phyloP scores from a whole-genome alignment of 2,888 invertebrate species.

The Ectemnius continuus region DNA sequence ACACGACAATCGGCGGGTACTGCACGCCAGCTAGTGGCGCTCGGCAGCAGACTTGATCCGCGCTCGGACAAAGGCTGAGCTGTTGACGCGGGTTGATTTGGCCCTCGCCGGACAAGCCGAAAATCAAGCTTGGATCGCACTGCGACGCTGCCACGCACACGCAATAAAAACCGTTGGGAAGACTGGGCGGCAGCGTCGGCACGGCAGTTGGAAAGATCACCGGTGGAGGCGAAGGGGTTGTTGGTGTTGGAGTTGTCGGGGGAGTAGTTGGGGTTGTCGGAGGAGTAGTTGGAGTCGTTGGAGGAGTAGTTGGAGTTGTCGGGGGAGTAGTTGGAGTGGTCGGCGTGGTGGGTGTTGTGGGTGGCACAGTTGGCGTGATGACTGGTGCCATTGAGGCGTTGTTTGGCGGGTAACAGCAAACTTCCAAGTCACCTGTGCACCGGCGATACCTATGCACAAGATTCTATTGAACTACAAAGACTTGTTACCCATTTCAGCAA shows the following conservation, averaged over 20 bases:
- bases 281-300: slow-evolving; percentile 27
- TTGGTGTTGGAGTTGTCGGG: slow-evolving; percentile 45
- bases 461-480: too few relatives aligned
- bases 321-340: slow-evolving; percentile 41
- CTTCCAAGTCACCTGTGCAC: slow-evolving; percentile 78
- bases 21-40: slow-evolving; percentile 29
- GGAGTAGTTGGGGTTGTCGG: slow-evolving; percentile 42
- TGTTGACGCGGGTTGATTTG: slow-evolving; percentile 64
- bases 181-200: slow-evolving; percentile 34
- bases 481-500: too few relatives aligned
- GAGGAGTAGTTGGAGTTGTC: slow-evolving; percentile 32
- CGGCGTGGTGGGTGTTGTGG: slow-evolving; percentile 33
- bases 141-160: slow-evolving; percentile 64
- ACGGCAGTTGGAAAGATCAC: slow-evolving; percentile 48
- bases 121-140: slow-evolving; percentile 61
- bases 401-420: slow-evolving; percentile 75
- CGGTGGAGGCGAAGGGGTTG: slow-evolving; percentile 40
- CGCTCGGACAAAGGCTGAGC: slow-evolving; percentile 44
- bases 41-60: slow-evolving; percentile 65
- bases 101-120: slow-evolving; percentile 63
- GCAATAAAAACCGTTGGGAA: slow-evolving; percentile 42
- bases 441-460: slow-evolving; percentile 62
- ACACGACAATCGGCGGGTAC: slow-evolving; percentile 3
- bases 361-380: slow-evolving; percentile 22
- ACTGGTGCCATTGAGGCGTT: slow-evolving; percentile 45